Evolutionary conservation across 2,113 vertebrate genomes (phyloP).

Genomic region (Alligator sinensis): DNA sequence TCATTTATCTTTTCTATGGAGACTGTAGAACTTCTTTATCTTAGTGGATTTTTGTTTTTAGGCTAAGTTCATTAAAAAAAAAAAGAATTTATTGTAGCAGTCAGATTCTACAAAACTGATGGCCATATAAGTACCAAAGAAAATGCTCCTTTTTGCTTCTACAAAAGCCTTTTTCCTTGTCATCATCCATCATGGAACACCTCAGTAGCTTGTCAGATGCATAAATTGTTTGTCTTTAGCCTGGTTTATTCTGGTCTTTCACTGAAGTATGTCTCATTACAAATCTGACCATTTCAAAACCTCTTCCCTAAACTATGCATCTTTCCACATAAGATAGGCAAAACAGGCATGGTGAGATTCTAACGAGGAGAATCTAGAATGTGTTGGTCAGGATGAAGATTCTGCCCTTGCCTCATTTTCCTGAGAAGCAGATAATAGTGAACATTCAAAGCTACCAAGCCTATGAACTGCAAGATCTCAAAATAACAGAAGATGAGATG

Average conservation of each 20-base stretch:
- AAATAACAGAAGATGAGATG: conserved; percentile 42
- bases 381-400: conserved; percentile 2
- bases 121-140: conserved; percentile 31
- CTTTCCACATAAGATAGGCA: conserved; percentile 52
- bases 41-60: neutral
- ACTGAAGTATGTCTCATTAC: conserved; percentile 41
- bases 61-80: neutral
- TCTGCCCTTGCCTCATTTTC: neutral
- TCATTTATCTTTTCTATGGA: neutral
- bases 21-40: conserved; percentile 30
- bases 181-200: conserved; percentile 27
- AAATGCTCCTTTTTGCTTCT: conserved; percentile 44
- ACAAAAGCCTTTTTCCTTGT: conserved; percentile 25
- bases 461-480: neutral
- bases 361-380: conserved; percentile 17
- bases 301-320: conserved; percentile 43
- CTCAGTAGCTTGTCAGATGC: conserved; percentile 12
- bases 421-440: neutral
- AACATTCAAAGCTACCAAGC: conserved; percentile 35
- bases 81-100: conserved; percentile 7
- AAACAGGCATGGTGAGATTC: conserved; percentile 27
- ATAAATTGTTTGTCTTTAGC: conserved; percentile 27
- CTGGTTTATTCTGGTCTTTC: conserved; percentile 11
- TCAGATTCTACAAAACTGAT: neutral
- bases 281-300: conserved; percentile 41